Conservation (phyloP, 2,113 vertebrate species). For the Capreolus pygargus region DNA sequence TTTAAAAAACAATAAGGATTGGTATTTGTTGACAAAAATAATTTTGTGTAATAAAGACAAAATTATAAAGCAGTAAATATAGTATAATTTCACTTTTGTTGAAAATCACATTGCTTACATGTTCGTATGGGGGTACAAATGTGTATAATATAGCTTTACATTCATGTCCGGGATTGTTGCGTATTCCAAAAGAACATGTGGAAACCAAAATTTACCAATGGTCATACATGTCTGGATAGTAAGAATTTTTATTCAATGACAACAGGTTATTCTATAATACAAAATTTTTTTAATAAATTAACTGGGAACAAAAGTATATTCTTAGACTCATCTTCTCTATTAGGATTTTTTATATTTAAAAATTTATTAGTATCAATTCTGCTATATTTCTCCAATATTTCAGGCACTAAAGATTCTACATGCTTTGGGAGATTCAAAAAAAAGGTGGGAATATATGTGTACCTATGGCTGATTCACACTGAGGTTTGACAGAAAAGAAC, state of each 20-base stretch:
- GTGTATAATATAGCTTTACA: neutral
- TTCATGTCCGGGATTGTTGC: neutral
- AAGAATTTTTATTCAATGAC: neutral
- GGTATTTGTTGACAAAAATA: neutral
- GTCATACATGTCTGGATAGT: neutral
- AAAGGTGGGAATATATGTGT: neutral
- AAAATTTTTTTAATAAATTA: neutral
- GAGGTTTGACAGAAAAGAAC: neutral
- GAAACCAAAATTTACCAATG: neutral
- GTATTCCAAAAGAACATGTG: neutral
- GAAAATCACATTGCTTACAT: neutral
- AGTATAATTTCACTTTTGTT: neutral
- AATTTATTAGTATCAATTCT: neutral
- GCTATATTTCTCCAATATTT: neutral
- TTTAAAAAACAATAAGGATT: neutral
- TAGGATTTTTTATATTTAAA: constrained; percentile 12
- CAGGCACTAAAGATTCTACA: neutral
- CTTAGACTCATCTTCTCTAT: neutral
- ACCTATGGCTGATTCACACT: neutral
- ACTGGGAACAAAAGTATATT: neutral
- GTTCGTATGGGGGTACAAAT: neutral
- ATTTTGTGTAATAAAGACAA: neutral
- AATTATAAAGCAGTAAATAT: neutral
- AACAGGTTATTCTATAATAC: neutral
- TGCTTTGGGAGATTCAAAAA: neutral